Percentiles rank a stretch among this genome's conserved stretches.
Evolutionary conservation across 2,113 vertebrate genomes (phyloP).

Genomic region (Neotoma lepida): DNA sequence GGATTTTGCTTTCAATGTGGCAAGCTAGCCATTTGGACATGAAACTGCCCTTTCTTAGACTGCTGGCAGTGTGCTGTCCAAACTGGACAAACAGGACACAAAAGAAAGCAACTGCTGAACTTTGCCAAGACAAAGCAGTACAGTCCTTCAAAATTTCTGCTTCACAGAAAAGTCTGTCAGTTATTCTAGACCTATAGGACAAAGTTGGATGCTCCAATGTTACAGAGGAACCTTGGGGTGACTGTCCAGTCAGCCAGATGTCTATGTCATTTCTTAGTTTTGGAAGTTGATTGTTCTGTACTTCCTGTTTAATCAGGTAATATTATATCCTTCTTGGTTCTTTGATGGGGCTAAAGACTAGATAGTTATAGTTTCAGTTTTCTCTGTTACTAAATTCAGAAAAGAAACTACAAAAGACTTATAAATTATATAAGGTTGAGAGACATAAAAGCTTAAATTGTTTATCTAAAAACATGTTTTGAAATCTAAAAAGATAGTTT

Average conservation of each 20-base stretch:
- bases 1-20: neutral
- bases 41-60: too few relatives aligned
- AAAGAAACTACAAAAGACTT: too few relatives aligned
- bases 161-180: neutral
- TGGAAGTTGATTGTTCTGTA: neutral
- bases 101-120: too few relatives aligned
- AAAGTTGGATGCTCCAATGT: neutral
- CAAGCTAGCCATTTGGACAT: neutral
- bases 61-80: neutral
- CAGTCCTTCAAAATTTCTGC: neutral
- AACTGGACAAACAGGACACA: neutral
- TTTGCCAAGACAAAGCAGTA: neutral
- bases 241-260: neutral
- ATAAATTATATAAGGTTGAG: too few relatives aligned
- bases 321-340: too few relatives aligned
- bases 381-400: too few relatives aligned
- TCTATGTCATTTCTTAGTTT: neutral
- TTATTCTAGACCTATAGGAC: neutral
- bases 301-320: neutral
- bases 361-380: too few relatives aligned
- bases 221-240: neutral
- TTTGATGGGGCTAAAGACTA: neutral
- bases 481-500: neutral
- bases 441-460: too few relatives aligned
- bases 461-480: too few relatives aligned